Evolutionary conservation across 2,797 vertebrate species (phyloP).

Genomic region (Enteromius anoplus): DNA sequence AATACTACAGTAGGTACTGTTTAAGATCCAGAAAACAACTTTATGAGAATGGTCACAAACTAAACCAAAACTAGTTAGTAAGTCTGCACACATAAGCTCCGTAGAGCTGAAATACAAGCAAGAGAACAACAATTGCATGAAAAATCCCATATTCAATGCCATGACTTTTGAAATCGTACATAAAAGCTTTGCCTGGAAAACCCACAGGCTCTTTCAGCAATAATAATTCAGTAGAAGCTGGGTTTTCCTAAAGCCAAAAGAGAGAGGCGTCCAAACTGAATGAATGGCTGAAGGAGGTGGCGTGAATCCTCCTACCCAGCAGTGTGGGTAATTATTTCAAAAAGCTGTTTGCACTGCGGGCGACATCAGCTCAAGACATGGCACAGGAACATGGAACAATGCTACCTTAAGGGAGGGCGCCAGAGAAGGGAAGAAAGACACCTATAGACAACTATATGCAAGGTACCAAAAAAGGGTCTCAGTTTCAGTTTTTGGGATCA

Average conservation of each 20-base stretch:
- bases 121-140: slow-evolving; percentile 1
- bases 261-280: slow-evolving; percentile 30
- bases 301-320: slow-evolving; percentile 37
- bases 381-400: background rate
- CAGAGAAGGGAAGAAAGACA: background rate
- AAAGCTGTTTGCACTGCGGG: slow-evolving; percentile 1
- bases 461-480: background rate
- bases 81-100: background rate
- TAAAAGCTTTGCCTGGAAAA: slow-evolving; percentile 34
- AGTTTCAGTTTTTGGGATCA: background rate
- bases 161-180: slow-evolving; percentile 34
- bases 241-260: slow-evolving; percentile 43
- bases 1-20: slow-evolving; percentile 14
- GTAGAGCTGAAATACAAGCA: slow-evolving; percentile 2
- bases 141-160: slow-evolving; percentile 21
- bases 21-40: background rate
- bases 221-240: slow-evolving; percentile 40
- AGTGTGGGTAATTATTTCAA: slow-evolving; percentile 38
- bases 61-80: slow-evolving; percentile 1
- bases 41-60: background rate
- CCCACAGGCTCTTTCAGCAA: slow-evolving; percentile 36
- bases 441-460: background rate
- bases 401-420: background rate
- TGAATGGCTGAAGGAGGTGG: slow-evolving; percentile 33
- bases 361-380: slow-evolving; percentile 28